Evolutionary conservation across 2,888 invertebrate genomes (phyloP).

Genomic region (Dyspetes luteomarginatus): DNA sequence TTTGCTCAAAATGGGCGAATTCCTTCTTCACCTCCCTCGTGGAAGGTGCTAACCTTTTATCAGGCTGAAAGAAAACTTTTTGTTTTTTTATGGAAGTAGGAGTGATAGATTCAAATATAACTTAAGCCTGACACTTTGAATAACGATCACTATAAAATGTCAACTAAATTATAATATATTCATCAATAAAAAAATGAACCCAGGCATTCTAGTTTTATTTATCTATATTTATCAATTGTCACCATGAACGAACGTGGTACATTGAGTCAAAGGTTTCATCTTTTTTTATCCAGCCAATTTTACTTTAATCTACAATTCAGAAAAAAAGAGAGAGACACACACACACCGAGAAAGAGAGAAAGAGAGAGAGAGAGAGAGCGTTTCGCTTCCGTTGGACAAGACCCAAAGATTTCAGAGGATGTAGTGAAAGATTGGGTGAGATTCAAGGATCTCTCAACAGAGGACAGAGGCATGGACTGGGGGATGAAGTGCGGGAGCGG

Average conservation of each 20-base stretch:
- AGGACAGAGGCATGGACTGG: constrained; percentile 1
- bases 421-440: constrained; percentile 19
- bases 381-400: constrained; percentile 24
- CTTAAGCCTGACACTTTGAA: too few species aligned
- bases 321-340: not conserved
- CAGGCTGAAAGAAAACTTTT: not conserved
- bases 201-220: too few species aligned
- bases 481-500: constrained; percentile 56
- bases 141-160: too few species aligned
- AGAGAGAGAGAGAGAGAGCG: not conserved
- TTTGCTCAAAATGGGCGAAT: constrained; percentile 50
- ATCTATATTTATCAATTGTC: too few species aligned
- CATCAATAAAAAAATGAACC: too few species aligned
- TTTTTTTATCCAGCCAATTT: not conserved
- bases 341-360: not conserved
- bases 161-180: too few species aligned
- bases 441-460: constrained; percentile 29
- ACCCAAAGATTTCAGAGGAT: constrained; percentile 36
- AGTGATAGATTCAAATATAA: too few species aligned
- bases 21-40: not conserved
- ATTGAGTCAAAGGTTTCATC: not conserved
- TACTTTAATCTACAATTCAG: not conserved
- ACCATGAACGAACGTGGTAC: not conserved
- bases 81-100: not conserved
- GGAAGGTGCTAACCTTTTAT: not conserved